Base-by-base conservation (phyloP, 2,888 invertebrate genomes). In the Dinocampus coccinellae region DNA sequence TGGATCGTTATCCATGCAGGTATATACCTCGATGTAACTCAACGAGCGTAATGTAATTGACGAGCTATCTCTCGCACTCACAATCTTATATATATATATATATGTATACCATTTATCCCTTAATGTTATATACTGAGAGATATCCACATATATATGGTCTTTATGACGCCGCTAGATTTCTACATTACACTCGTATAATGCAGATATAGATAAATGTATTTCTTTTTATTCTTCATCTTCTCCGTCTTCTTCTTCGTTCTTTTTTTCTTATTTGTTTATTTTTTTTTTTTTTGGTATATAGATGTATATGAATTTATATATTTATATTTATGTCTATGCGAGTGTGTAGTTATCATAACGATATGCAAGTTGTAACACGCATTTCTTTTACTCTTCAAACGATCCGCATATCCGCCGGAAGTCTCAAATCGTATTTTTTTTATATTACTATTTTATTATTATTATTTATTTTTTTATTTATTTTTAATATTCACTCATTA, bases 351-450 rank as follows among this genome's bases (percentile, higher is more conserved):
- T 36, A 57, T 24, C 39, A 57, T 66, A 66, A 66, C 55, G 65
- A 66, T 66, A 66, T 55, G 39, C 13, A 42, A 66, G 62, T 62
- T 42, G 33, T 24, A n/a, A 67, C 33, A 57, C 20, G 61, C 62
- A 66, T 69, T 67, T 73, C 73, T 78, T 76, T 80, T 71, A 72
- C 73, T 74, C 24, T 55, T 52, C 69, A 76, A 74, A 78, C 77
- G 77, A 77, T 76, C 73, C 78, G 69, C 74, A 73, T 75, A 80
- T 81, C 80, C 78, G 80, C 42, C 77, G 76, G 77, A 77, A 80
- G 77, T 63, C 67, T 63, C 73, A 76, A 76, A 77, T 79, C 77
- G 73, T 79, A 77, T 79, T 76, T 75, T 76, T 77, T 78, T 76
- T 75, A 76, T 75, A 55, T 72, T 71, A 42, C 36, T 22, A 13